Base-by-base conservation (phyloP, 2,113 vertebrate genomes). In the Pongo abelii region DNA sequence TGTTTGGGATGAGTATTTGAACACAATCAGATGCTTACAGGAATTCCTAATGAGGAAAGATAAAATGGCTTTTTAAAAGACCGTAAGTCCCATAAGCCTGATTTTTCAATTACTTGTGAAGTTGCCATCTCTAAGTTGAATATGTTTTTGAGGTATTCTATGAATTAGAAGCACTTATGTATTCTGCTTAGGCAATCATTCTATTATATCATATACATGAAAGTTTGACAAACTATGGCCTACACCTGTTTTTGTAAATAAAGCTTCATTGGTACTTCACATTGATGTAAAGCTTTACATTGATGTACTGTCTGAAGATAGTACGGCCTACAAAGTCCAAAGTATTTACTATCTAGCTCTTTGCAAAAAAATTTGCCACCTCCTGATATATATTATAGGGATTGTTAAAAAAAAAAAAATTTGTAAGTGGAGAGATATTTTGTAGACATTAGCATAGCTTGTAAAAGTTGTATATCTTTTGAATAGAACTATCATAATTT, bases 41-140 rank as follows among this genome's bases (percentile, higher is more conserved):
- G 64, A 94, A 64, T 84, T 93, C 18, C n/a, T 48, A 43, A 70
- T 5, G 32, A 93, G 20, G 35, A 74, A 46, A 80, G 79, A 75
- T 25, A 72, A 93, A 85, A 88, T 20, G 25, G 17, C 25, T 91
- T 17, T 50, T 5, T 40, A 91, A 81, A 50, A 12, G 75, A 78
- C 8, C 43, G 11, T 10, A 72, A 72, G 32, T 18, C 67, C 17
- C 2, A 13, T 20, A 32, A 70, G 18, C 9, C 43, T 38, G 5
- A 3, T 25, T 72, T 84, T 72, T 8, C 17, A 43, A 32, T 6
- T 40, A 55, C 38, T 43, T n/a, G 4, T 11, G 48, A 80, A 23
- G 38, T 8, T 20, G 61, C n/a, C n/a, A n/a, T 46, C 59, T 81
- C 59, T 16, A 86, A 69, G 9, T 3, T 69, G 22, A 83, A 74